These are phyloP conservation scores for Eulimnadia texana DNA, from an alignment of 1,140 invertebrate species.

Conservation along the genomic window DNA sequence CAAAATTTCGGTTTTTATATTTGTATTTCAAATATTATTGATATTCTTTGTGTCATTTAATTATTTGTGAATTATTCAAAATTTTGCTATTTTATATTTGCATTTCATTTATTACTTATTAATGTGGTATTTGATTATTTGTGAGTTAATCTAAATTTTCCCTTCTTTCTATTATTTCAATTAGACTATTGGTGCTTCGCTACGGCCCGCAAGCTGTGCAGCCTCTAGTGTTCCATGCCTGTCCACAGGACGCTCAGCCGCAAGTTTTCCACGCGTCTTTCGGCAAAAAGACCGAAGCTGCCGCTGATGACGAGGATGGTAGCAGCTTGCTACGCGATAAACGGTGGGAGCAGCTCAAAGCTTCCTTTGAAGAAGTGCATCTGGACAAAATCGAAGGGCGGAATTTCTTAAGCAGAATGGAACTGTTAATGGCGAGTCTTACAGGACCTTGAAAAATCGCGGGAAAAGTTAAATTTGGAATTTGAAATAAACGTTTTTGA, in stretches of 20 bases:
- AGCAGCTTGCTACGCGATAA: slow-evolving; percentile 16
- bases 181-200: slow-evolving; percentile 65
- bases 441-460: slow-evolving; percentile 28
- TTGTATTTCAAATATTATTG: too few relatives aligned
- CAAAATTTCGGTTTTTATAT: too few relatives aligned
- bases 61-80: too few relatives aligned
- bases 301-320: not conserved
- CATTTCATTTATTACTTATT: too few relatives aligned
- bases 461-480: too few relatives aligned
- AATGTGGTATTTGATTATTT: too few relatives aligned
- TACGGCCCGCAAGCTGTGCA: slow-evolving; percentile 53
- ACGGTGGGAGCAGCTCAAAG: slow-evolving; percentile 29
- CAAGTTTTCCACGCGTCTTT: slow-evolving; percentile 13
- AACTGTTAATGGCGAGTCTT: slow-evolving; percentile 83
- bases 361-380: slow-evolving; percentile 67
- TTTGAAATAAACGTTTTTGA: too few relatives aligned
- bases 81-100: too few relatives aligned
- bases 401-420: slow-evolving; percentile 93
- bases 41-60: too few relatives aligned
- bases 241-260: slow-evolving; percentile 31
- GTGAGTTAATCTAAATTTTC: not conserved
- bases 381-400: slow-evolving; percentile 93
- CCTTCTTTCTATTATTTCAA: slow-evolving; percentile 10
- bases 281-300: not conserved
- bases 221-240: slow-evolving; percentile 12